Conservation (phyloP, 2,797 vertebrate species). For the Hippocampus kuda region DNA sequence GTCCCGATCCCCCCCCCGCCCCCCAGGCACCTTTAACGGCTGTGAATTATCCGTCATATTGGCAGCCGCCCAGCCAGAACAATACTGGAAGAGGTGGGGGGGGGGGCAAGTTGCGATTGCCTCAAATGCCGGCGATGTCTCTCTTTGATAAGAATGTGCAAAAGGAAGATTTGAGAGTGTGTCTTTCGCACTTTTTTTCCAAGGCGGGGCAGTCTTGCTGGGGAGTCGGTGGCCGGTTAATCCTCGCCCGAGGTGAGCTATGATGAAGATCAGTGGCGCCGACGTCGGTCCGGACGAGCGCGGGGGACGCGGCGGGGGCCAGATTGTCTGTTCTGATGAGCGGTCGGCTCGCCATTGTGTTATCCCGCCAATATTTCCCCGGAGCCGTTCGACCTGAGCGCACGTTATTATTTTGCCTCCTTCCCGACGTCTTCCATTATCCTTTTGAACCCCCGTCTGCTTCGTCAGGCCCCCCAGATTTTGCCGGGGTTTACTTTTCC, state of each 20-base stretch:
- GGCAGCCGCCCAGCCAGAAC: conserved; percentile 54
- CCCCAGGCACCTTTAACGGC: conserved; percentile 58
- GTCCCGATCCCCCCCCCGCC: conserved; percentile 29
- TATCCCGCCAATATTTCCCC: conserved; percentile 48
- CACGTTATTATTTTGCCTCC: conserved; percentile 54
- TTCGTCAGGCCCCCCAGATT: conserved; percentile 38
- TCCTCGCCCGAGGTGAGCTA: conserved; percentile 56
- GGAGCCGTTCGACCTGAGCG: conserved; percentile 49
- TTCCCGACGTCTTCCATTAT: conserved; percentile 40
- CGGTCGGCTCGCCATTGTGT: conserved; percentile 55
- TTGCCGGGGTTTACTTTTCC: conserved; percentile 59
- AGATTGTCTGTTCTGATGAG: conserved; percentile 63
- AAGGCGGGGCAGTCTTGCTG: conserved; percentile 39
- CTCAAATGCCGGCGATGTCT: conserved; percentile 19
- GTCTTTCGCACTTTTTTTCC: conserved; percentile 28
- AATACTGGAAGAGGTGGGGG: conserved; percentile 14
- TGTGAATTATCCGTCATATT: conserved; percentile 69
- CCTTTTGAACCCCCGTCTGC: conserved; percentile 49
- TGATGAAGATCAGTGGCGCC: conserved; percentile 60
- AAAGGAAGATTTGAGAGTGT: conserved; percentile 8
- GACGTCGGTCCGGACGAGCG: conserved; percentile 13
- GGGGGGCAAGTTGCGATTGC: conserved; percentile 8
- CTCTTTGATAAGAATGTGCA: conserved; percentile 27
- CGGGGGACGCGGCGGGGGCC: conserved; percentile 49
- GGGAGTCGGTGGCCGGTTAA: conserved; percentile 56